These are phyloP conservation scores for Zosterops borbonicus DNA, from an alignment of 2,113 vertebrate genomes.

Conservation along the genomic window DNA sequence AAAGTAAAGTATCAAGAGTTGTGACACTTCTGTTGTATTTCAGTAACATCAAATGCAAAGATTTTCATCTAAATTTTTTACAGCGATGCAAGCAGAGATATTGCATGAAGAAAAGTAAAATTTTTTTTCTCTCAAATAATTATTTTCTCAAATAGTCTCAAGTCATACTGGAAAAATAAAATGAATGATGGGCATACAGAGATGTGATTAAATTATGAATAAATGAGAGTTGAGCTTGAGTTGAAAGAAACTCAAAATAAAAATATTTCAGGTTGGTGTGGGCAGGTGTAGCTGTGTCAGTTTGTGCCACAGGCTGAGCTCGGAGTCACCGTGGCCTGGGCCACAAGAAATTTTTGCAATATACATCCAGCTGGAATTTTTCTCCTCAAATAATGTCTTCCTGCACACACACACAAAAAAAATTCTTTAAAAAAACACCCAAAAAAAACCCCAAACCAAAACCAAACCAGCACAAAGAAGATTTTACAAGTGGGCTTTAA, in stretches of 20 bases:
- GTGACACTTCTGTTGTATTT: not conserved
- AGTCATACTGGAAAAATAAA: not conserved
- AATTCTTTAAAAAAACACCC: not conserved
- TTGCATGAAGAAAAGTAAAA: not conserved
- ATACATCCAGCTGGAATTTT: not conserved
- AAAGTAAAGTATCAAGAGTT: not conserved
- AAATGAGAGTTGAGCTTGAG: not conserved
- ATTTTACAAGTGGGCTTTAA: not conserved
- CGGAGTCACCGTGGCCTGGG: no score
- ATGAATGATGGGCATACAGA: not conserved
- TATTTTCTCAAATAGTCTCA: not conserved
- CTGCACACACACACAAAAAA: not conserved
- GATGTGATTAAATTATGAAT: not conserved
- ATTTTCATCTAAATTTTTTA: not conserved
- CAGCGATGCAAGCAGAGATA: not conserved
- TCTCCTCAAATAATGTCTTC: slow-evolving; percentile 12
- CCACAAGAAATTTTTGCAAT: not conserved
- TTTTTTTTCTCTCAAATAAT: not conserved
- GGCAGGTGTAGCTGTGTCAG: not conserved
- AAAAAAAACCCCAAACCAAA: not conserved
- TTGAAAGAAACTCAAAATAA: not conserved
- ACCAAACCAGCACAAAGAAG: not conserved
- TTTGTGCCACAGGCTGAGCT: no score
- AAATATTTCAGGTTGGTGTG: fast-evolving
- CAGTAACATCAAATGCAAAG: not conserved